Base-by-base conservation (phyloP, 2,113 vertebrate species). In the Sciurus niger region DNA sequence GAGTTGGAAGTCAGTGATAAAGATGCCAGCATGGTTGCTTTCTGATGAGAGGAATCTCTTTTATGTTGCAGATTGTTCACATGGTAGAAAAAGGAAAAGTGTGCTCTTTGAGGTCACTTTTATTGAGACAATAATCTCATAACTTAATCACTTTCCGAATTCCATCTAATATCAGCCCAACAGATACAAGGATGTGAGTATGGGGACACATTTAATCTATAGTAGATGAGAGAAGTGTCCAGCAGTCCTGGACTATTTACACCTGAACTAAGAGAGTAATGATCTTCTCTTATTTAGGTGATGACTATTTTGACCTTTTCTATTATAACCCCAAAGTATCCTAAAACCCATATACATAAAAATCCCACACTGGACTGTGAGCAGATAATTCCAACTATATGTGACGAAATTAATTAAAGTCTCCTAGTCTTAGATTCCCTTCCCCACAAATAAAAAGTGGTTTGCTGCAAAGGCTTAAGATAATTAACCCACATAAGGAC, bases 361-460 rank as follows among this genome's bases (percentile, higher is more conserved):
- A 60, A 48, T 94, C 70, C 16, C 60, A 16, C 37, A 32, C 14
- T 68, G 16, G 16, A 24, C 4, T 96, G 17, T 60, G 9, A 58
- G 8, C 51, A 7, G 37, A 30, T 82, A 73, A 72, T 78, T 93
- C 32, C 86, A 24, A 40, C 40, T 72, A 14, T 65, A 89, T 94
- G 63, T 89, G 73, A 96, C 8, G 7, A 92, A 86, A 89, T 86
- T 78, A 73, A 28, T 72, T 85, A 83, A 80, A 53, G n/a, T 65
- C 6, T 46, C 17, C 37, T 53, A 83, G n/a, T 20, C 17, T 90
- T 43, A 84, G 30, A 2, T 90, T 68, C 6, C 13, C 12, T 86
- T 92, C 24, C 6, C 34, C 68, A 79, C 25, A 76, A 60, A 37
- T 86, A 94, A 63, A 89, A 72, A 73, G 25, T 86, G 32, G 2